Conservation (phyloP, 2,797 vertebrate species). For the Hapalemur alaotrensis region DNA sequence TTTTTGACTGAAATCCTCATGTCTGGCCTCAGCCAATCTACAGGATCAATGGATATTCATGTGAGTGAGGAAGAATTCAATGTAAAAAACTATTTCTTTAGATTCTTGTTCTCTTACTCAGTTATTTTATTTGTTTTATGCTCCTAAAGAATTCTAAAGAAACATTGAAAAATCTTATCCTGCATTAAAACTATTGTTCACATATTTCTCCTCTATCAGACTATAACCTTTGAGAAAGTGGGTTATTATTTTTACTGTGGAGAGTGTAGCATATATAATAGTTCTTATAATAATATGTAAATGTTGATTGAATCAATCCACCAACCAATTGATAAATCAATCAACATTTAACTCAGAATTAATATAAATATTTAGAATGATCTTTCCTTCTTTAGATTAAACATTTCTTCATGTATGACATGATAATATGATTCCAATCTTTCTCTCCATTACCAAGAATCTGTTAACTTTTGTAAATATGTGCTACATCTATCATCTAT, state of each 20-base stretch:
- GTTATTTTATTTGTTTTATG: neutral
- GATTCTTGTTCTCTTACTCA: neutral
- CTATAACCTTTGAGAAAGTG: too few relatives aligned
- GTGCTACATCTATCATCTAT: neutral
- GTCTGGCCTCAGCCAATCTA: neutral
- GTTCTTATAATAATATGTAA: neutral
- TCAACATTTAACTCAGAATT: neutral
- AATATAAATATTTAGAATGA: neutral
- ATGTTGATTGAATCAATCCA: neutral
- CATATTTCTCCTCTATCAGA: neutral
- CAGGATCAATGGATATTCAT: neutral
- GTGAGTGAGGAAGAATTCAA: neutral
- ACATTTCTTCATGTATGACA: neutral
- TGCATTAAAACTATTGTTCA: neutral
- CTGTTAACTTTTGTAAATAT: neutral
- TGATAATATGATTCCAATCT: neutral
- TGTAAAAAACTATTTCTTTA: neutral
- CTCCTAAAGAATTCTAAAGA: neutral
- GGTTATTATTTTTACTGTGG: neutral
- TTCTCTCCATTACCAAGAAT: neutral
- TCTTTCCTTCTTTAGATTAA: neutral
- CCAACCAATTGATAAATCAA: neutral
- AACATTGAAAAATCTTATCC: neutral
- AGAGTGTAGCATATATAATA: neutral
- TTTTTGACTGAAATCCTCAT: accelerated